Conservation (phyloP, 2,888 invertebrate species). For the Teleogryllus oceanicus region DNA sequence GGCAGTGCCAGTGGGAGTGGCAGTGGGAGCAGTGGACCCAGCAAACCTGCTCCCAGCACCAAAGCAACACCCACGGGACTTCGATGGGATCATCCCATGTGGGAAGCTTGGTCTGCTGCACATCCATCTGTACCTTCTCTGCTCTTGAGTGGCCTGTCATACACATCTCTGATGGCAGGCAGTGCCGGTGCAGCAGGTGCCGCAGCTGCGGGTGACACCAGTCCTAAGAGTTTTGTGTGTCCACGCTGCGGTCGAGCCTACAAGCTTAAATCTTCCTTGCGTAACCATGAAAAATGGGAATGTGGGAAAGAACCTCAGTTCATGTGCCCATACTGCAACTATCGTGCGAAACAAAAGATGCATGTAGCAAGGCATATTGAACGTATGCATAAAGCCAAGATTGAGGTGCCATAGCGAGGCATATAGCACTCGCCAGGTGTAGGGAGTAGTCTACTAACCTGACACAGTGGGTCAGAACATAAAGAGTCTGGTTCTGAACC, state of each 20-base stretch:
- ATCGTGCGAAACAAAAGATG: conserved; percentile 60
- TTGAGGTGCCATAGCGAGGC: conserved; percentile 5
- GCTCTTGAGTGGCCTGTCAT: conserved; percentile 31
- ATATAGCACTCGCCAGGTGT: too few species aligned
- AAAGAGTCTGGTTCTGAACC: too few species aligned
- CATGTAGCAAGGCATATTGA: conserved; percentile 46
- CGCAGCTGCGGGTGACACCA: background rate
- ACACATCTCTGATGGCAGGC: background rate
- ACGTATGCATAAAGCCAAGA: conserved; percentile 42
- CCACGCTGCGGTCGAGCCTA: conserved; percentile 80
- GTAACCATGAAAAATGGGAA: conserved; percentile 83
- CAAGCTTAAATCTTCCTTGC: conserved; percentile 79
- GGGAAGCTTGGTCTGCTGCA: conserved; percentile 42
- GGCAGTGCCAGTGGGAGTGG: background rate
- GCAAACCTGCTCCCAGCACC: conserved; percentile 18
- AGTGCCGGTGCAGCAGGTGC: background rate
- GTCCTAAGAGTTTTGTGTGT: conserved; percentile 49
- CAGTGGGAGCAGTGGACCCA: background rate
- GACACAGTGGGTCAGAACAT: too few species aligned
- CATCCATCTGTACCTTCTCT: conserved; percentile 40
- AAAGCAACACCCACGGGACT: background rate
- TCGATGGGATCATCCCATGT: conserved; percentile 30
- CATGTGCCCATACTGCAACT: conserved; percentile 66
- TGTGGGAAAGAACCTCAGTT: conserved; percentile 69
- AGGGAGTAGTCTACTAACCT: too few species aligned